Evolutionary conservation across 2,113 vertebrate genomes (phyloP), one percentile per base, ranked within the genome.

Genomic region (Microtus ochrogaster): DNA sequence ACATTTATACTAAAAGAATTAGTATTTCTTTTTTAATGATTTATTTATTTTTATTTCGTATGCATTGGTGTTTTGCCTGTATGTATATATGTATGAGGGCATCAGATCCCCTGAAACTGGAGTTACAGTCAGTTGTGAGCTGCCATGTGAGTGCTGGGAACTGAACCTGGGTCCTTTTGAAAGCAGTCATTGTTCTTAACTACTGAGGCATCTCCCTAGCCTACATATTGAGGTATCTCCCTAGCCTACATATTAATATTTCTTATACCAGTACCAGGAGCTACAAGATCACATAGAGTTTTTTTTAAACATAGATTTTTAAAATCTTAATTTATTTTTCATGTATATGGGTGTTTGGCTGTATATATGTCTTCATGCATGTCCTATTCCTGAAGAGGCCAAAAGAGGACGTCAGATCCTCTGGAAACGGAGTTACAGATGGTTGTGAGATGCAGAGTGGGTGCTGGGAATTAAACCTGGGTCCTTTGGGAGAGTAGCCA

Each of bases 1-100:
- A 86, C 24, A 74, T 63, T 93, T 96, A 89, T 41, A 66, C 66
- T 94, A 95, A 96, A 94, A 93, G 86, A 90, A 92, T 72, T 90
- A 58, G 65, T 94, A 63, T 90, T 49, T 94, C 30, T 61, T 90
- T 90, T 72, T 73, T 73, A 68, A 68, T 73, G 16, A 73, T 73
- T 70, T n/a, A 73, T 73, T 70, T n/a, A n/a, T 72, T 73, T 73
- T 73, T 21, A 73, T 39, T 73, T 73, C n/a, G 22, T 73, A 22
- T 73, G n/a, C 70, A 39, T 73, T 73, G 68, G 68, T 72, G 70
- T 73, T 73, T 73, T 73, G 36, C 70, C 36, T 73, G n/a, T n/a
- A 73, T 22, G 36, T 39, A 72, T 73, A 22, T 73, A 8, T 73
- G 36, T 73, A 73, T 39, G 36, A 73, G n/a, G 70, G 70, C 70